phyloP scores from a whole-genome alignment of 2,888 invertebrate genomes.

The Nezara viridula region DNA sequence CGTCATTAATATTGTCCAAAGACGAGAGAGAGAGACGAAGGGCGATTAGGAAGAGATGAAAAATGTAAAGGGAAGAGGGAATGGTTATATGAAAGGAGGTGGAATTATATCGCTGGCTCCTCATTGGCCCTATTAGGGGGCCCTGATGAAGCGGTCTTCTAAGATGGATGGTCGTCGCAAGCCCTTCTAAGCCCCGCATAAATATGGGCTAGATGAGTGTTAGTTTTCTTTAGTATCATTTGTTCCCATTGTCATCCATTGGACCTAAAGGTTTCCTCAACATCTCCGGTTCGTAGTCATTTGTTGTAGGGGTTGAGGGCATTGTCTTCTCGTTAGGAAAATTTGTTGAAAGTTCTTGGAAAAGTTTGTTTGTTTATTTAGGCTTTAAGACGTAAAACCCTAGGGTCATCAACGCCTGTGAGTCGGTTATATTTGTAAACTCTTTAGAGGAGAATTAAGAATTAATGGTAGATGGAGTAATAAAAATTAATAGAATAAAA shows the following conservation, averaged over 20 bases:
- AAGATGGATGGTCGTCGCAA: constrained; percentile 4
- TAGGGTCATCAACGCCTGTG: no score
- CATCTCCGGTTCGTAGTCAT: neutral
- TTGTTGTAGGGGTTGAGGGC: neutral
- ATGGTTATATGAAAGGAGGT: constrained; percentile 9
- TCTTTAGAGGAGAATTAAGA: no score
- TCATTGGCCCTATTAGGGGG: constrained; percentile 25
- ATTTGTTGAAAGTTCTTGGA: neutral
- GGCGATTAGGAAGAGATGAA: constrained; percentile 42
- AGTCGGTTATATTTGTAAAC: no score
- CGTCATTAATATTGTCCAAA: constrained; percentile 53
- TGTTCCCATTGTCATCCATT: constrained; percentile 29
- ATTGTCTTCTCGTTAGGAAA: neutral
- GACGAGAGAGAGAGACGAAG: neutral
- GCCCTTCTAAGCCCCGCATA: constrained; percentile 11
- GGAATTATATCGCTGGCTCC: constrained; percentile 29
- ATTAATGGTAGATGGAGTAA: no score
- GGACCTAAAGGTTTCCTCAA: neutral
- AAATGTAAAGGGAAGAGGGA: constrained; percentile 48
- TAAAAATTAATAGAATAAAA: neutral
- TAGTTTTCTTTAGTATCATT: constrained; percentile 41
- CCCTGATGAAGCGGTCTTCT: constrained; percentile 5
- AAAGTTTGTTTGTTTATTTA: no score
- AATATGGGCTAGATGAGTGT: constrained; percentile 34
- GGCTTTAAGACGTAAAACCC: no score